Percentiles rank a stretch among this genome's conserved stretches.
Conservation (phyloP, 2,888 invertebrate genomes). For the Orchestes rusci region DNA sequence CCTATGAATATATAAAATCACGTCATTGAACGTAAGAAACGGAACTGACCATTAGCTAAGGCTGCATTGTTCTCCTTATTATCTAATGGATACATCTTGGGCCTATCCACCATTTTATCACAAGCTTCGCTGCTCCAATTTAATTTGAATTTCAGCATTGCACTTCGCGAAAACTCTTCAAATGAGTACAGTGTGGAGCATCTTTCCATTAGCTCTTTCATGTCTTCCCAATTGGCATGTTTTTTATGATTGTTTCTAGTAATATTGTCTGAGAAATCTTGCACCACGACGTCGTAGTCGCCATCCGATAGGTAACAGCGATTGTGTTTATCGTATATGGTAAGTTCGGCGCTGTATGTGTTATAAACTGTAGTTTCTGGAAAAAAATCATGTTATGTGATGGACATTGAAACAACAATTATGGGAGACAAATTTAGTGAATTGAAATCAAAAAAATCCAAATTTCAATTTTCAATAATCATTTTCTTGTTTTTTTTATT, state of each 20-base stretch:
- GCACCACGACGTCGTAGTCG: slow-evolving; percentile 81
- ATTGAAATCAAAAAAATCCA: too few species aligned
- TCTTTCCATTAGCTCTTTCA: slow-evolving; percentile 47
- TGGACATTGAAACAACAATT: too few species aligned
- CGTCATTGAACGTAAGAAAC: too few species aligned
- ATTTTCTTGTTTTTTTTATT: too few species aligned
- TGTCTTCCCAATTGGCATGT: slow-evolving; percentile 64
- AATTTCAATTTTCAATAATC: too few species aligned
- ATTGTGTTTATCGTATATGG: slow-evolving; percentile 84
- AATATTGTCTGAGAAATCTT: slow-evolving; percentile 53
- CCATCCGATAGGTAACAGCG: slow-evolving; percentile 81
- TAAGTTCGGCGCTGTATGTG: slow-evolving; percentile 71
- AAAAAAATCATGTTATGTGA: too few species aligned
- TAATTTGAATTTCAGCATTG: slow-evolving; percentile 76
- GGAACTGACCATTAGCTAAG: slow-evolving; percentile 35
- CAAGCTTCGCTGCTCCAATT: slow-evolving; percentile 74
- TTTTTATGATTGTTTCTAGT: slow-evolving; percentile 58
- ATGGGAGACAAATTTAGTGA: too few species aligned
- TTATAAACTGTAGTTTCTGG: too few species aligned
- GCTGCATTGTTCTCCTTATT: slow-evolving; percentile 43
- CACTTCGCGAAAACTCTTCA: slow-evolving; percentile 69
- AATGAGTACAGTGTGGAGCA: slow-evolving; percentile 53
- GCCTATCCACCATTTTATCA: slow-evolving; percentile 59
- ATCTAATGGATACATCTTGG: slow-evolving; percentile 49
- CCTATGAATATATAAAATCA: too few species aligned